Conservation (phyloP, 53 echinoderm and acorn worm genomes). For the Echinometra lucunter region DNA sequence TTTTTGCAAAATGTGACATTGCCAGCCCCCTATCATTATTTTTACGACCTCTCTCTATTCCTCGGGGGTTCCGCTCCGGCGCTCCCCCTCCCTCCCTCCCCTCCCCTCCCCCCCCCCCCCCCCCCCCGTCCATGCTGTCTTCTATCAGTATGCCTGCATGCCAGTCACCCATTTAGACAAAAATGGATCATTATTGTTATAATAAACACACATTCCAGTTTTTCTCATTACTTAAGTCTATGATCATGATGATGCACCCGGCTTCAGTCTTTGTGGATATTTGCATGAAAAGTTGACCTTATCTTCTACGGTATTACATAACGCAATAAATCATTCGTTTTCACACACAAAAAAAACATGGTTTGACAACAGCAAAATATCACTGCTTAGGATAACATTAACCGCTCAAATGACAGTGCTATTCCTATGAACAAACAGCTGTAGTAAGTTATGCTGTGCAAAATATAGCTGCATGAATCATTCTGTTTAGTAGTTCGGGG, state of each 20-base stretch:
- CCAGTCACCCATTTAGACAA: too few relatives aligned
- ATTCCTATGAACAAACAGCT: neutral
- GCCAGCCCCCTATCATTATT: neutral
- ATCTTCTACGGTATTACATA: too few relatives aligned
- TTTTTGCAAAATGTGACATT: too few relatives aligned
- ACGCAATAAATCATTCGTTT: too few relatives aligned
- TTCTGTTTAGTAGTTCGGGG: neutral
- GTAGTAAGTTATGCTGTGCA: neutral
- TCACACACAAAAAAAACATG: neutral
- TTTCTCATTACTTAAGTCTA: too few relatives aligned
- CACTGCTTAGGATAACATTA: neutral
- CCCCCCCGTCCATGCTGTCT: neutral
- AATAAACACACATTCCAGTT: too few relatives aligned
- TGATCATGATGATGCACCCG: too few relatives aligned
- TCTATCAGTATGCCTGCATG: too few relatives aligned
- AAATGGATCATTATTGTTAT: too few relatives aligned
- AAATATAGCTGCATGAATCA: slow-evolving; percentile 47
- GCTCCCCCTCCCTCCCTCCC: neutral
- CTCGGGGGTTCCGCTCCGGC: neutral
- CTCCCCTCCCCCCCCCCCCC: neutral
- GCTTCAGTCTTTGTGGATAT: too few relatives aligned
- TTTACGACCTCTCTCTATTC: neutral
- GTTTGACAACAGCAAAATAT: neutral
- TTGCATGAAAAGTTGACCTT: neutral
- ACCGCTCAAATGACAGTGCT: neutral